Evolutionary conservation across 2,113 vertebrate genomes (phyloP).

Genomic region (Chelonoidis abingdonii): DNA sequence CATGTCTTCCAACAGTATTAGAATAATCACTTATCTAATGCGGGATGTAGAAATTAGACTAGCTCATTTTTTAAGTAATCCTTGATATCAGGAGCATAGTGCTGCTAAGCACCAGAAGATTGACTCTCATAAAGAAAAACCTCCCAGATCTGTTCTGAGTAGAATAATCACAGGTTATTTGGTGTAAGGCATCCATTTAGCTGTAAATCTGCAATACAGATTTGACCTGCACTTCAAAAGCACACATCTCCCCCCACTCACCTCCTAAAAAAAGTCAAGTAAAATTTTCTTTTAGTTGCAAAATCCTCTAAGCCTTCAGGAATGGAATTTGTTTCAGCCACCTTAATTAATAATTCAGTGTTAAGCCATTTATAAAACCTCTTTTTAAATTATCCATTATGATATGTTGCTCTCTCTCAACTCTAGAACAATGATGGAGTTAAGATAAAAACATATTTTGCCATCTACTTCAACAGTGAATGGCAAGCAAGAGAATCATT

Average conservation of each 20-base stretch:
- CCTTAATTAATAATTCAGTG: neutral
- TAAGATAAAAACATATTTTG: neutral
- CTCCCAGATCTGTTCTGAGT: neutral
- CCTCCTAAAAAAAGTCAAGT: neutral
- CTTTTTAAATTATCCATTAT: conserved; percentile 29
- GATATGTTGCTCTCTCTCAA: neutral
- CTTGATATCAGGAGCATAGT: fast-evolving
- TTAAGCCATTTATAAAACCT: neutral
- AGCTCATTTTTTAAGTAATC: neutral
- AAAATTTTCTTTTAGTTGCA: neutral
- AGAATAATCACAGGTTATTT: neutral
- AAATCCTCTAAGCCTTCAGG: conserved; percentile 4
- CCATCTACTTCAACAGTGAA: conserved; percentile 32
- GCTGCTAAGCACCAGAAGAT: fast-evolving
- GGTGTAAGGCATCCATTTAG: neutral
- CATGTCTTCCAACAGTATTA: neutral
- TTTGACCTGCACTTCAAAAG: neutral
- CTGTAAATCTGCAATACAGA: neutral
- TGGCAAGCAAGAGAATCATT: conserved; percentile 60
- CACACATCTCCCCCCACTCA: neutral
- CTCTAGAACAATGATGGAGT: neutral
- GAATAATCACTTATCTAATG: neutral
- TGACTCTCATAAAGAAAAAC: neutral
- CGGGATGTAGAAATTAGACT: neutral
- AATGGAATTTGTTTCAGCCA: neutral